Evolutionary conservation across 2,113 vertebrate species (phyloP), one percentile per base, ranked within the genome.

Genomic region (Oryzias woworae): DNA sequence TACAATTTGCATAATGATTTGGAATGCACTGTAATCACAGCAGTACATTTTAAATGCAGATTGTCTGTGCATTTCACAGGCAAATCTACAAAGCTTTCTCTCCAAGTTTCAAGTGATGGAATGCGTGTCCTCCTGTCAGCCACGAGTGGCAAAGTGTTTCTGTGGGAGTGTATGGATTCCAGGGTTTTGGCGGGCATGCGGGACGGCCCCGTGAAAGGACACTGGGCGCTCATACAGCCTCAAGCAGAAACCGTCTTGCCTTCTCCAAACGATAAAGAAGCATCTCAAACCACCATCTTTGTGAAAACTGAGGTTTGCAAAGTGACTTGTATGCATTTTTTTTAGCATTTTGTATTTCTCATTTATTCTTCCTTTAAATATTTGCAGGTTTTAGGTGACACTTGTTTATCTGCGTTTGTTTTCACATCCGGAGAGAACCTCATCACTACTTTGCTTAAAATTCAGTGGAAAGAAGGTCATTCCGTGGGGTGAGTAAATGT

Each of bases 81-180:
- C 47, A 83, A 59, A 69, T 78, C 78, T 16, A 75, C 66, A 54
- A 86, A 60, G 42, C 71, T 95, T 6, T 89, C 90, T 51, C 73
- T 99, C n/a, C 92, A 91, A 70, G 88, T 97, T 17, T 96, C 95
- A 24, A 95, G 81, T 66, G 90, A 96, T 78, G 96, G 94, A 16
- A 88, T 81, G 78, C 92, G 87, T 62, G 83, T 92, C 14, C 82
- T 98, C 1, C 70, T 99, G 60, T 69, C 81, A 18, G 80, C 82
- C 73, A 54, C 90, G 56, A 91, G 89, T 16, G 94, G 92, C 15
- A 89, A 88, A 66, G 79, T 92, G 12, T 94, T 95, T 69, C 87
- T 99, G 53, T 99, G 97, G 97, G 95, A 98, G 70, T 92, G 90
- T 70, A 54, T 65, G 24, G 91, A 92, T 58, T 28, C 43, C 49